Base-by-base conservation (phyloP, 2,113 vertebrate genomes). In the Propithecus coquereli region DNA sequence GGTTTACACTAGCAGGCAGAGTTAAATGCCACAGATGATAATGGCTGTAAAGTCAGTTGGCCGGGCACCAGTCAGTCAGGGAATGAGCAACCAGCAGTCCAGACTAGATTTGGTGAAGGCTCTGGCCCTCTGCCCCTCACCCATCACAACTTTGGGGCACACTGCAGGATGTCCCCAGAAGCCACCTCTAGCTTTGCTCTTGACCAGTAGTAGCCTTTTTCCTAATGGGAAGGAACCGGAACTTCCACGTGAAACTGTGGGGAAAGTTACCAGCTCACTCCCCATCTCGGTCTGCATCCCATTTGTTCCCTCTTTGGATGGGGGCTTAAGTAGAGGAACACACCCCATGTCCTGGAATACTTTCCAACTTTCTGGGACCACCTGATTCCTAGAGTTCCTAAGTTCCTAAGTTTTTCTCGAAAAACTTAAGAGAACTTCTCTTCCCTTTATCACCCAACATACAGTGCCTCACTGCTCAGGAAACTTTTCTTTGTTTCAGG, bases 1-100 rank as follows among this genome's bases (percentile, higher is more conserved):
- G 98, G 98, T 99, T 99, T 99, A 98, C 98, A 98, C 98, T 98
- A 96, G 96, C 98, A 98, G 98, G 86, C 97, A 97, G 98, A 98
- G 97, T 96, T 98, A 96, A 98, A 98, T 96, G 94, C 94, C 97
- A 91, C 54, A 82, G 86, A 95, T 98, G 91, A 93, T 88, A 96
- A 95, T 88, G 86, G 85, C 77, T 89, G 91, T 96, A 96, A 97
- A 96, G 95, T 94, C 84, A 87, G 52, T 34, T 97, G 91, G 93
- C 77, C 5, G 8, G 57, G 37, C 59, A 96, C 94, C 96, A 97
- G 91, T 54, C 94, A 66, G 83, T 54, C 94, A 66, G 83, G 22
- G 79, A 81, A 63, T 22, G 17, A 94, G 34, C 61, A 61, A 68
- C 66, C 68, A 87, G 70, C 32, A 73, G 47, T 30, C 61, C 2